Evolutionary conservation across 2,113 vertebrate species (phyloP), one percentile per base, ranked within the genome.

Genomic region (Petroica traversi): DNA sequence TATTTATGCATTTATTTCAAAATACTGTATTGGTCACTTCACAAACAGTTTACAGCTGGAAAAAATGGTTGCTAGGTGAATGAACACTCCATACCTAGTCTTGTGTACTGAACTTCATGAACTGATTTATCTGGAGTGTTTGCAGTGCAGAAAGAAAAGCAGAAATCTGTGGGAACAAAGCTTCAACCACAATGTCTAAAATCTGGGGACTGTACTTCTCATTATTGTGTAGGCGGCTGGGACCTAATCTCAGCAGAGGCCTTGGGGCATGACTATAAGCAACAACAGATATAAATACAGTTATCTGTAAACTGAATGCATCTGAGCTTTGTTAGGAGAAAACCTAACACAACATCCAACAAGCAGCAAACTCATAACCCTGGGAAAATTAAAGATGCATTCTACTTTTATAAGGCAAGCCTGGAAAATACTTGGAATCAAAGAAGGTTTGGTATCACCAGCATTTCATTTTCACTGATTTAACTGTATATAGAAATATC

Each of bases 121-220:
- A 43, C 31, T 13, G 4, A 14, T 5, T 46, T 89, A 49, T 24
- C 28, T 33, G 54, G 17, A 36, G 9, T 62, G 23, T 71, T 62
- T 40, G 26, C 31, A 19, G 34, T 26, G 11, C 24, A 85, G 36
- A 72, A 20, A 67, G 7, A 36, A 55, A 55, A 74, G 26, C 31
- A 64, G 5, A 69, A 62, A 54, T 36, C 12, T 62, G 15, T 19
- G 29, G 29, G 38, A 83, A 8, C 10, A 71, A 54, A 58, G 9
- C 6, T 75, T 71, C 1, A 3, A n/a, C 13, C 4, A 2, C 33
- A 46, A 8, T 0, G 0, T 13, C 3, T 69, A 41, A 71, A 76
- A 92, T 48, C 8, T 49, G 52, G 18, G 25, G 20, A 59, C 20
- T 91, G 26, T 23, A 59, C 34, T 88, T 78, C 26, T 80, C 0